A percentile compares a stretch with the other conserved stretches of the same genome.
phyloP scores from a whole-genome alignment of 92 coral and sea anemone species.

The Palythoa heliodiscus region DNA sequence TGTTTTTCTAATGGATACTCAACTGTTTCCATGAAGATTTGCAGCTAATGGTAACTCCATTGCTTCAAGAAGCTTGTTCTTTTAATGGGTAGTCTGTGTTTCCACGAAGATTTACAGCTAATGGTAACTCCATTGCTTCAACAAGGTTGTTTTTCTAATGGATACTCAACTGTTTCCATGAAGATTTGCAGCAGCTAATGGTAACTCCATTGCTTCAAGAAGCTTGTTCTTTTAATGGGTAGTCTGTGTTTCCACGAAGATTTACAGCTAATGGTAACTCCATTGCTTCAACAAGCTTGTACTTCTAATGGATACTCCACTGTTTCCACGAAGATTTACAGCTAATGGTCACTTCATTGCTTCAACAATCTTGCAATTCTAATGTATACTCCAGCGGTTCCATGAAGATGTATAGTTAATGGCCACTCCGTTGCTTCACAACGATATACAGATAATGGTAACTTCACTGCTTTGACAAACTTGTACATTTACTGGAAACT shows the following conservation, averaged over 20 bases:
- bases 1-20: neutral
- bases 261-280: neutral
- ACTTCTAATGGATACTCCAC: neutral
- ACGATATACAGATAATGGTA: neutral
- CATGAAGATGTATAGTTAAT: neutral
- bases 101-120: neutral
- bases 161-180: neutral
- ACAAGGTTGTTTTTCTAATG: neutral
- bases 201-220: neutral
- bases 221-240: too few relatives aligned
- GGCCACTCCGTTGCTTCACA: neutral
- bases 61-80: too few relatives aligned
- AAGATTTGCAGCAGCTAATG: neutral
- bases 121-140: neutral
- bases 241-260: neutral
- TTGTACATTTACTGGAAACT: neutral
- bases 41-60: too few relatives aligned
- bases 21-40: too few relatives aligned
- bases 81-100: too few relatives aligned
- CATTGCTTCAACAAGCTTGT: too few relatives aligned
- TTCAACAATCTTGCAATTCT: too few relatives aligned
- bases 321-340: neutral
- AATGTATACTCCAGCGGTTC: neutral
- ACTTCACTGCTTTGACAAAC: neutral
- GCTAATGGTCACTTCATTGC: neutral